These are phyloP conservation scores for Sinocyclocheilus anshuiensis DNA, from an alignment of 2,113 vertebrate species.

Conservation along the genomic window DNA sequence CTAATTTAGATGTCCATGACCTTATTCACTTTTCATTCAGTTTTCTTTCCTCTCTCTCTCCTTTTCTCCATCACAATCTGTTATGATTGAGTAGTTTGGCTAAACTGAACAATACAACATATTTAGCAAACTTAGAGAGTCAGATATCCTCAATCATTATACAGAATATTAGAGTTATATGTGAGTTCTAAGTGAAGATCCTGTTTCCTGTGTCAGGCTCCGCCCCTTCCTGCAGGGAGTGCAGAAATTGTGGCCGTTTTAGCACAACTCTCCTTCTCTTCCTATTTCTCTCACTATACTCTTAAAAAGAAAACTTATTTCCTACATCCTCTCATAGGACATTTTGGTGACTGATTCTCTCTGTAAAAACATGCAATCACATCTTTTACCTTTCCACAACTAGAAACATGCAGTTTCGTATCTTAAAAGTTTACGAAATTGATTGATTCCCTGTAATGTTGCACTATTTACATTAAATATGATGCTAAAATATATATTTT, in stretches of 20 bases:
- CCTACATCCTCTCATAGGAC: not conserved
- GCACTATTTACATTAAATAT: too few relatives aligned
- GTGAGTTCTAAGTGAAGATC: conserved; percentile 13
- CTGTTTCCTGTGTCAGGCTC: conserved; percentile 41
- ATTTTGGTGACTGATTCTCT: not conserved
- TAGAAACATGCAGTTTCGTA: not conserved
- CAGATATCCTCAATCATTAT: conserved; percentile 43
- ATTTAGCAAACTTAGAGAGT: conserved; percentile 33
- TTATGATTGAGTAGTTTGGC: conserved; percentile 20
- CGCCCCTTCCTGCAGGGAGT: conserved; percentile 32
- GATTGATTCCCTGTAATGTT: not conserved
- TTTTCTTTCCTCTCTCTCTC: conserved; percentile 5
- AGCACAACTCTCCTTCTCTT: conserved; percentile 12
- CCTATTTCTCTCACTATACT: conserved; percentile 1
- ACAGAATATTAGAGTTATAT: not conserved
- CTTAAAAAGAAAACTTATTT: not conserved
- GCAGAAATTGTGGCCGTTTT: conserved; percentile 30
- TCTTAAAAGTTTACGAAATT: not conserved
- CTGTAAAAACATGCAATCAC: not conserved
- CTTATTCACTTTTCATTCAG: conserved; percentile 23
- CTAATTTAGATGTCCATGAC: conserved; percentile 42
- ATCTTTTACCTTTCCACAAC: not conserved
- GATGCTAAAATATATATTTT: not conserved
- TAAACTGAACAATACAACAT: conserved; percentile 26
- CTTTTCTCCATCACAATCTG: not conserved